Evolutionary conservation across 2,797 vertebrate genomes (phyloP), one percentile per base, ranked within the genome.

Genomic region (Eremophila alpestris): DNA sequence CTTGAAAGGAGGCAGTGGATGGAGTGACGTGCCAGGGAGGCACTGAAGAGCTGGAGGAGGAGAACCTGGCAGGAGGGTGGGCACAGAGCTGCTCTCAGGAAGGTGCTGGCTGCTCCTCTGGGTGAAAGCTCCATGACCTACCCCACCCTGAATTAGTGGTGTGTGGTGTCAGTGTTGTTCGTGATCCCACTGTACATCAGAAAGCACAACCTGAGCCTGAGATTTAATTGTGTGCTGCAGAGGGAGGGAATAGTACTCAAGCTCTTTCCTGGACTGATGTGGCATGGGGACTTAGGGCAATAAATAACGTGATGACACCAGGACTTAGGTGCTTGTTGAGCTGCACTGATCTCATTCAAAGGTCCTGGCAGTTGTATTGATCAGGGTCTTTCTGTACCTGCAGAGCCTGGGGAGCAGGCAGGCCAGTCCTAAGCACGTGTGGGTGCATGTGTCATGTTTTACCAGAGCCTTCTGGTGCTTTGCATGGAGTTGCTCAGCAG

Each of bases 281-380:
- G 1, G 63, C 74, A 80, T 48, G 71, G 56, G 59, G 63, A 41
- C 85, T 88, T 81, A 22, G 56, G 91, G 89, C 87, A 90, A 89
- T 96, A 95, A 94, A 94, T 94, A 91, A 87, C 30, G 74, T 58
- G 94, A 88, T 87, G 95, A 87, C 95, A 93, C 88, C 60, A 29
- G 88, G 93, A 90, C 70, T 92, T 87, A 83, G 11, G 54, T 6
- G 56, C 91, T 91, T 91, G 83, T 94, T 95, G 94, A 82, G 94
- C 91, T 87, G 94, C 95, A 94, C 90, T 54, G 95, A 97, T 96
- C 93, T 87, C 52, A 75, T 89, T 88, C 95, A 45, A 45, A 94
- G 87, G 90, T 80, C 69, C 83, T 95, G 2, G 5, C 9, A 18
- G 83, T 29, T 64, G 38, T 93, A 96, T 96, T 70, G 94, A 95